Percentiles rank a stretch among this genome's conserved stretches.
Conservation (phyloP, 2,888 invertebrate species). For the Drosophila eohydei region DNA sequence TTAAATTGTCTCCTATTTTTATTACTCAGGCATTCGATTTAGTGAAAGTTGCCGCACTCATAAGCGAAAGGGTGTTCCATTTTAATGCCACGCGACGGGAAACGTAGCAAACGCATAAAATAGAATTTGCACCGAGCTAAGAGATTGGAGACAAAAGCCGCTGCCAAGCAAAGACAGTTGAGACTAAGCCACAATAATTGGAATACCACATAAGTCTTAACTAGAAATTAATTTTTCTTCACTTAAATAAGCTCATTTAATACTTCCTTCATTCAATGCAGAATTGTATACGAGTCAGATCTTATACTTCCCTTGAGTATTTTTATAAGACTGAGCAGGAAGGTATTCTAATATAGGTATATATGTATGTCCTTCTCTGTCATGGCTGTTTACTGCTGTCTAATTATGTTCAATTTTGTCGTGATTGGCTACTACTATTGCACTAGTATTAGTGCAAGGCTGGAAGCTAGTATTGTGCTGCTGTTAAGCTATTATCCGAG, state of each 20-base stretch:
- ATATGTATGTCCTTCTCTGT: background rate
- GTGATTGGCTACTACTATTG: background rate
- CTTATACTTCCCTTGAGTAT: background rate
- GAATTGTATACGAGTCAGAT: background rate
- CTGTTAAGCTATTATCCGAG: background rate
- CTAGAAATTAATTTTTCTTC: background rate
- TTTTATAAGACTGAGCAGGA: background rate
- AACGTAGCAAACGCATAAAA: conserved; percentile 65
- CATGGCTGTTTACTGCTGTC: background rate
- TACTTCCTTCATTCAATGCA: background rate
- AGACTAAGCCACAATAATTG: background rate
- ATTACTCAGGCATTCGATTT: conserved; percentile 37
- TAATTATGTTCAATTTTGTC: background rate
- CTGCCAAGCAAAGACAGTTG: background rate
- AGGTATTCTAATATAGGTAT: background rate
- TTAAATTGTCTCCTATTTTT: conserved; percentile 69
- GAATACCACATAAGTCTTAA: background rate
- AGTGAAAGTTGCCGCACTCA: conserved; percentile 8
- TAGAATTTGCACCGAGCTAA: conserved; percentile 41
- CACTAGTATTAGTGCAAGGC: background rate
- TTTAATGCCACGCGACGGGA: conserved; percentile 40
- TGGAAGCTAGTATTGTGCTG: background rate
- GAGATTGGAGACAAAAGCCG: conserved; percentile 11
- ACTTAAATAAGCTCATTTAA: background rate
- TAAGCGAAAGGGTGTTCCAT: conserved; percentile 42